Conservation (phyloP, 2,797 vertebrate species). For the Centroberyx gerrardi region DNA sequence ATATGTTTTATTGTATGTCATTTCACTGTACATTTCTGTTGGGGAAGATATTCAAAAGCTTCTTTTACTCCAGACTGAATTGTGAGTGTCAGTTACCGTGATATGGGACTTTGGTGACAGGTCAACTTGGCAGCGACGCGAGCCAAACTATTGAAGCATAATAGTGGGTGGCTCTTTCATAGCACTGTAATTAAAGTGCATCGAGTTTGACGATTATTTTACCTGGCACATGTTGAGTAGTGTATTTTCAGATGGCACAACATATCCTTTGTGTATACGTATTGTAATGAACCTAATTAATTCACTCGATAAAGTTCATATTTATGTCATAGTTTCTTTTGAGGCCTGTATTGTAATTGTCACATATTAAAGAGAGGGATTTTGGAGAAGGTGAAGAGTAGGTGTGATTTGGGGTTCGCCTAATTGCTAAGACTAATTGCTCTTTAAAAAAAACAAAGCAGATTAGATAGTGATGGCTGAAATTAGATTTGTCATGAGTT, state of each 20-base stretch:
- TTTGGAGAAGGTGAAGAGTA: not conserved
- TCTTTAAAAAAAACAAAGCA: slow-evolving; percentile 38
- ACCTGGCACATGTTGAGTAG: slow-evolving; percentile 30
- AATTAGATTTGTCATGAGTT: slow-evolving; percentile 56
- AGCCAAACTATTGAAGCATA: slow-evolving; percentile 60
- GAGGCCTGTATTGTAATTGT: not conserved
- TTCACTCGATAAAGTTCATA: too few species aligned
- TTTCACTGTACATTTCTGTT: slow-evolving; percentile 16
- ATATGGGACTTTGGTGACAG: slow-evolving; percentile 41
- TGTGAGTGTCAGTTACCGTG: slow-evolving; percentile 56
- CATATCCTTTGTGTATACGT: slow-evolving; percentile 34
- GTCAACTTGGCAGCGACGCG: slow-evolving; percentile 57
- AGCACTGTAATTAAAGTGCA: slow-evolving; percentile 74
- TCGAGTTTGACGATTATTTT: slow-evolving; percentile 44
- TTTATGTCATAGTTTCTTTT: too few species aligned
- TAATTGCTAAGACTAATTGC: slow-evolving; percentile 53
- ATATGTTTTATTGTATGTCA: not conserved
- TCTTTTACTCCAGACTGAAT: slow-evolving; percentile 33
- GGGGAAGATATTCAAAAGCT: slow-evolving; percentile 32
- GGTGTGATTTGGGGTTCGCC: not conserved
- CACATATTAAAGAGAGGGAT: not conserved
- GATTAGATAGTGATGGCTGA: slow-evolving; percentile 78
- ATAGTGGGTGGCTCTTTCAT: slow-evolving; percentile 47
- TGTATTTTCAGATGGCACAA: slow-evolving; percentile 26
- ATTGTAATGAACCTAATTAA: slow-evolving; percentile 10